Percentiles rank a stretch among this genome's conserved stretches.
These are phyloP conservation scores for Ormyrus nitidulus DNA, from an alignment of 2,888 invertebrate genomes.

Conservation along the genomic window DNA sequence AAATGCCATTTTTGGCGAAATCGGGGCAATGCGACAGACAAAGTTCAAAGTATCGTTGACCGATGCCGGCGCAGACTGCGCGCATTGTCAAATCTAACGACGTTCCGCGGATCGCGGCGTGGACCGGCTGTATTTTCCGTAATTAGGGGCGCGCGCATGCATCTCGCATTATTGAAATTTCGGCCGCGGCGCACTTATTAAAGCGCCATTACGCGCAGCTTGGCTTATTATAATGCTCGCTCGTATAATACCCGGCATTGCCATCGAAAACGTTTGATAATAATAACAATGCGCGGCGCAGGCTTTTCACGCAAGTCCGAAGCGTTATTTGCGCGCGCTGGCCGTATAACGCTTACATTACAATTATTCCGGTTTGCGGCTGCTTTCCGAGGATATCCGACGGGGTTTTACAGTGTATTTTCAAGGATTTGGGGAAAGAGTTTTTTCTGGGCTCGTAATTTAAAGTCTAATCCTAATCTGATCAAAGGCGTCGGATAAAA, in stretches of 20 bases:
- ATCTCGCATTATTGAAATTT: slow-evolving; percentile 48
- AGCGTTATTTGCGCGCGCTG: no score
- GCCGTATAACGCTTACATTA: no score
- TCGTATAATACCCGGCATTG: background rate
- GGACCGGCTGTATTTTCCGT: slow-evolving; percentile 12
- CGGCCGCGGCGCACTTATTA: slow-evolving; percentile 27
- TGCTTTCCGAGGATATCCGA: no score
- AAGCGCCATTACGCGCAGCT: slow-evolving; percentile 33
- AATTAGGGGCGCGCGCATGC: slow-evolving; percentile 19
- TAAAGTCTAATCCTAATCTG: slow-evolving; percentile 29
- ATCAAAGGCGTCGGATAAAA: slow-evolving; percentile 20
- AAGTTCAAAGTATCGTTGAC: slow-evolving; percentile 3
- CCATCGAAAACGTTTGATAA: slow-evolving; percentile 6
- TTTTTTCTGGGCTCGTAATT: slow-evolving; percentile 4
- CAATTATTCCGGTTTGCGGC: no score
- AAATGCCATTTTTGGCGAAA: no score
- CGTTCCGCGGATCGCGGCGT: background rate
- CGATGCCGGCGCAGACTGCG: background rate
- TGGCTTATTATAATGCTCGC: slow-evolving; percentile 16
- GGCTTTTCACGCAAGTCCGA: no score
- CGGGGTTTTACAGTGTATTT: no score
- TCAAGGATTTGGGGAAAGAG: slow-evolving; percentile 2
- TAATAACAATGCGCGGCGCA: background rate
- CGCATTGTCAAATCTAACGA: slow-evolving; percentile 24
- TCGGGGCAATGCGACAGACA: no score